Conservation (phyloP, 2,113 vertebrate species). For the Hippocampus comes region DNA sequence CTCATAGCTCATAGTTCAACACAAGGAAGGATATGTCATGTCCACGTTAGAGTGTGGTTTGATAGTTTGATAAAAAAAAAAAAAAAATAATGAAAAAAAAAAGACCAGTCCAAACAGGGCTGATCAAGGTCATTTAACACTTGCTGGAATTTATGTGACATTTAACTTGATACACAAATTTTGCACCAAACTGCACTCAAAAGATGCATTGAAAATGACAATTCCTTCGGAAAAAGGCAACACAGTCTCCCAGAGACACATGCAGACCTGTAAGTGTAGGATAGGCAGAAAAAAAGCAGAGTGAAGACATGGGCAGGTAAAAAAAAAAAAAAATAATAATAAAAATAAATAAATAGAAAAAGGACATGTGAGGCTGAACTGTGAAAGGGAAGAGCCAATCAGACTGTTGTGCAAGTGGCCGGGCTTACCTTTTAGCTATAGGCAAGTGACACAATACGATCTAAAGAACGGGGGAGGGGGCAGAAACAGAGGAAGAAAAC, state of each 20-base stretch:
- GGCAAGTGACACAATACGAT: constrained; percentile 98
- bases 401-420: constrained; percentile 57
- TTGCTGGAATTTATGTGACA: background rate
- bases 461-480: constrained; percentile 77
- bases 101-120: too few species aligned
- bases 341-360: background rate
- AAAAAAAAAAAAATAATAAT: background rate
- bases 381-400: constrained; percentile 56
- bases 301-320: constrained; percentile 22
- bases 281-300: constrained; percentile 61
- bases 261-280: constrained; percentile 53
- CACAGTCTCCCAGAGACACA: constrained; percentile 18
- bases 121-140: background rate
- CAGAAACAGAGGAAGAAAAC: constrained; percentile 54
- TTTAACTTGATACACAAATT: background rate
- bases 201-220: constrained; percentile 37
- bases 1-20: background rate
- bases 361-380: constrained; percentile 35
- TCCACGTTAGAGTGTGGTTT: constrained; percentile 25
- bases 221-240: constrained; percentile 56
- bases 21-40: constrained; percentile 35
- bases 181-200: constrained; percentile 1
- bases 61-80: background rate
- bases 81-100: too few species aligned
- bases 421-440: constrained; percentile 97